A percentile compares a stretch with the other conserved stretches of the same genome.
These are phyloP conservation scores for Penaeus japonicus DNA, from an alignment of 1,140 invertebrate species.

Conservation along the genomic window DNA sequence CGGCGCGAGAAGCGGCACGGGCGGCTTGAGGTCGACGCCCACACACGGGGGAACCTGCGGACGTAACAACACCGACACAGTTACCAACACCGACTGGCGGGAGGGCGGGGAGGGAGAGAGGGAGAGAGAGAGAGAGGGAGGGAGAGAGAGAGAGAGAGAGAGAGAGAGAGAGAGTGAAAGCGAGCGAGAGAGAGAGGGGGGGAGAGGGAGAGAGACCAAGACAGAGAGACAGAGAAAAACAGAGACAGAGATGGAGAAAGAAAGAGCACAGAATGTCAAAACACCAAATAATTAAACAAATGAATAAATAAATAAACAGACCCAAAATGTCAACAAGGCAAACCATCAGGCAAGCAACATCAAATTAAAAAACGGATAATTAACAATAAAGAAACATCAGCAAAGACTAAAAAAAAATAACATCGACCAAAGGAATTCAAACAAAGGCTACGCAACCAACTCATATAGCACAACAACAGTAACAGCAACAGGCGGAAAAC, in stretches of 20 bases:
- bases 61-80: not conserved
- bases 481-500: too few species aligned
- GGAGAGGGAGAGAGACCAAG: not conserved
- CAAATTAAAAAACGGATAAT: too few species aligned
- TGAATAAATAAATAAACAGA: too few species aligned
- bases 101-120: not conserved
- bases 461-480: too few species aligned
- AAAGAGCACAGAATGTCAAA: not conserved
- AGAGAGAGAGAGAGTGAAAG: not conserved
- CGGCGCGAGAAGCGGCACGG: not conserved
- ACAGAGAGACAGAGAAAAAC: not conserved
- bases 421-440: too few species aligned
- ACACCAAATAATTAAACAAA: too few species aligned
- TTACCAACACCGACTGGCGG: not conserved
- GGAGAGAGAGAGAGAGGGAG: not conserved
- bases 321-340: too few species aligned
- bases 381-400: too few species aligned
- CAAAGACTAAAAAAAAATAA: too few species aligned
- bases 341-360: too few species aligned
- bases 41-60: conserved; percentile 36
- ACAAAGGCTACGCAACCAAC: too few species aligned
- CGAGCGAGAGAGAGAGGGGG: not conserved
- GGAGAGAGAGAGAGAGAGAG: not conserved
- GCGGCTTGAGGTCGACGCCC: not conserved
- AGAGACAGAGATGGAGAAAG: not conserved